Conservation (phyloP, 2,113 vertebrate genomes). For the Potamarius usumacintae region DNA sequence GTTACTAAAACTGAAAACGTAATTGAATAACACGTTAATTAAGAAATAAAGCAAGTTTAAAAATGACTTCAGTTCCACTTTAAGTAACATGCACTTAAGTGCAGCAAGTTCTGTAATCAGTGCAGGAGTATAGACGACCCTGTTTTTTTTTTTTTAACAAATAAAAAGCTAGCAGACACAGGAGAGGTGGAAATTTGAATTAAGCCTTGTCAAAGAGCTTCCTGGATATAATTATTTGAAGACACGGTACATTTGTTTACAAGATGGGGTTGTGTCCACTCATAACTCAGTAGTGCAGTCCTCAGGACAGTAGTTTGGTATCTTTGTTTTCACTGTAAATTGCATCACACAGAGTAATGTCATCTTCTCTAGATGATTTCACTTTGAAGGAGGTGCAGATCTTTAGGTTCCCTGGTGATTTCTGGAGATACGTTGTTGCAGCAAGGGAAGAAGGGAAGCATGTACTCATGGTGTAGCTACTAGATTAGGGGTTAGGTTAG, state of each 20-base stretch:
- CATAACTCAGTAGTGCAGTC: neutral
- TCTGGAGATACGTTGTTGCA: neutral
- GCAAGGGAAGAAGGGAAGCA: neutral
- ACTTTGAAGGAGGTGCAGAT: neutral
- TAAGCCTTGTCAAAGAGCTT: neutral
- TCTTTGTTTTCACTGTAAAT: neutral
- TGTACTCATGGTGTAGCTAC: neutral
- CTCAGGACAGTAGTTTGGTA: neutral
- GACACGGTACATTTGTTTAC: neutral
- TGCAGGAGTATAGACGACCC: neutral
- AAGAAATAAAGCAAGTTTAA: too few species aligned
- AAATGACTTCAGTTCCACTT: too few species aligned
- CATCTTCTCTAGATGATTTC: neutral
- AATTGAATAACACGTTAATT: too few species aligned
- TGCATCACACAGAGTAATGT: neutral
- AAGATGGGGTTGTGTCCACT: neutral
- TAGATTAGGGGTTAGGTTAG: neutral
- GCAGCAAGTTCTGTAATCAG: neutral
- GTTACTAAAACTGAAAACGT: too few species aligned
- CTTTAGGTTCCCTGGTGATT: too few species aligned
- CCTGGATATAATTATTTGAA: neutral
- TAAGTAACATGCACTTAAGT: too few species aligned
- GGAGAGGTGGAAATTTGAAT: neutral
- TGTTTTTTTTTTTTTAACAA: neutral
- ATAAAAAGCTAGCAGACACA: neutral